phyloP scores from a whole-genome alignment of 2,113 vertebrate species.

The Carassius gibelio region DNA sequence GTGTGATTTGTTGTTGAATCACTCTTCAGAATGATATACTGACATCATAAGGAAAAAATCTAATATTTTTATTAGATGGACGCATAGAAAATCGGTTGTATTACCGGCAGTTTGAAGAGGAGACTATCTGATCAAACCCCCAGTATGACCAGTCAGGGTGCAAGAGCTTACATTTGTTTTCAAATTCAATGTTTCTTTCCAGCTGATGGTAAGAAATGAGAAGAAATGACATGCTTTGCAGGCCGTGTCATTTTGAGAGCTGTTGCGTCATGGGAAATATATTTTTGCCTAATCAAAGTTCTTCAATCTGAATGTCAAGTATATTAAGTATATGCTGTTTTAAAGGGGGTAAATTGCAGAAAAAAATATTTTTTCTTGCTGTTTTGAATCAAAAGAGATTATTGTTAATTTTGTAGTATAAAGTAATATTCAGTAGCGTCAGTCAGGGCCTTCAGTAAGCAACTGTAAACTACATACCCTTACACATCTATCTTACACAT shows the following conservation, averaged over 20 bases:
- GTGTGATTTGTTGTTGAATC: slow-evolving; percentile 16
- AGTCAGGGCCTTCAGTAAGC: no score
- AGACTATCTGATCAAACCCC: slow-evolving; percentile 45
- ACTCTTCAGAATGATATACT: slow-evolving; percentile 30
- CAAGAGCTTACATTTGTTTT: slow-evolving; percentile 45
- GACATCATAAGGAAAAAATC: slow-evolving; percentile 11
- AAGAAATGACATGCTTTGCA: neutral
- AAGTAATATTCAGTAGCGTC: neutral
- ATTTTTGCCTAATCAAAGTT: neutral
- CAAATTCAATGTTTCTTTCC: slow-evolving; percentile 32
- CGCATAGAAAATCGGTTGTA: slow-evolving; percentile 31
- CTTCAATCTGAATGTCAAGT: slow-evolving; percentile 19
- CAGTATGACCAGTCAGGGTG: slow-evolving; percentile 38
- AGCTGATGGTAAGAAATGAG: slow-evolving; percentile 30
- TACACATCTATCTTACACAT: no score
- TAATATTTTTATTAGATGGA: slow-evolving; percentile 29
- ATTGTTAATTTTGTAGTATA: neutral
- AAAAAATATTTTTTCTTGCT: neutral
- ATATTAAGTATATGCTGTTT: neutral
- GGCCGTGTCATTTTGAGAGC: neutral
- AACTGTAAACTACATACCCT: no score
- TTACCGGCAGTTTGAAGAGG: slow-evolving; percentile 20
- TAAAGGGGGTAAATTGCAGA: neutral
- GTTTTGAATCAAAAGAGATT: neutral
- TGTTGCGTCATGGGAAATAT: slow-evolving; percentile 17